Percentiles rank a stretch among this genome's conserved stretches.
phyloP scores from a whole-genome alignment of 2,113 vertebrate genomes.

The Hymenochirus boettgeri region DNA sequence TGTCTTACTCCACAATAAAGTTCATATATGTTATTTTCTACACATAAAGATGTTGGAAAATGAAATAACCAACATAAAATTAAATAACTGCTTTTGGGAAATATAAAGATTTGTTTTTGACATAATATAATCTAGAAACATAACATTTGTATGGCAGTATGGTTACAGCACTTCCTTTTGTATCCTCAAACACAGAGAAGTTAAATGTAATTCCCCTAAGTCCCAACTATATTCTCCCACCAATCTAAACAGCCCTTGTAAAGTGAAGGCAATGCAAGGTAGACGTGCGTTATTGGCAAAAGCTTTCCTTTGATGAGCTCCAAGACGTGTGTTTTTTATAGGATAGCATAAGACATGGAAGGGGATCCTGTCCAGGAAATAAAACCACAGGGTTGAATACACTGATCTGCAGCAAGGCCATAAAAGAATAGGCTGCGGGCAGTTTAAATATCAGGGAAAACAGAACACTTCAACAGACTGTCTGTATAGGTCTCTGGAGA shows the following conservation, averaged over 20 bases:
- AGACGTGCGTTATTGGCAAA: conserved; percentile 2
- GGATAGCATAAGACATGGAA: conserved; percentile 25
- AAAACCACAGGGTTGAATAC: conserved; percentile 28
- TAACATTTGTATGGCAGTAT: too few species aligned
- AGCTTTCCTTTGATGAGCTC: conserved; percentile 26
- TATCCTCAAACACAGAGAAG: background rate
- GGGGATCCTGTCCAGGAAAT: conserved; percentile 22
- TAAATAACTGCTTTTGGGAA: too few species aligned
- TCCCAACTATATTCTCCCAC: background rate
- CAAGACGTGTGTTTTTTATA: conserved; percentile 34
- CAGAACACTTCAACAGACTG: conserved; percentile 25
- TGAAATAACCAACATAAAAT: too few species aligned
- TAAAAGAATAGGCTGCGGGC: conserved; percentile 15
- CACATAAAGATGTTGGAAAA: too few species aligned
- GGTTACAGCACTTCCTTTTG: too few species aligned
- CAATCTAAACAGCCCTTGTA: conserved; percentile 10
- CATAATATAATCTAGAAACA: too few species aligned
- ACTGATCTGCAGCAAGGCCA: conserved; percentile 8
- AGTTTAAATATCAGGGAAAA: conserved; percentile 33
- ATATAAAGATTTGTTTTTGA: too few species aligned
- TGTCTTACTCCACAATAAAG: too few species aligned
- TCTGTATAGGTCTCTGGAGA: conserved; percentile 32
- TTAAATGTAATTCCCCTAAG: background rate
- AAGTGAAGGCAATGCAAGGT: conserved; percentile 20
- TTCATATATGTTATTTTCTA: too few species aligned